These are phyloP conservation scores for Athripsodes cinereus DNA, from an alignment of 2,888 invertebrate species.

Conservation along the genomic window DNA sequence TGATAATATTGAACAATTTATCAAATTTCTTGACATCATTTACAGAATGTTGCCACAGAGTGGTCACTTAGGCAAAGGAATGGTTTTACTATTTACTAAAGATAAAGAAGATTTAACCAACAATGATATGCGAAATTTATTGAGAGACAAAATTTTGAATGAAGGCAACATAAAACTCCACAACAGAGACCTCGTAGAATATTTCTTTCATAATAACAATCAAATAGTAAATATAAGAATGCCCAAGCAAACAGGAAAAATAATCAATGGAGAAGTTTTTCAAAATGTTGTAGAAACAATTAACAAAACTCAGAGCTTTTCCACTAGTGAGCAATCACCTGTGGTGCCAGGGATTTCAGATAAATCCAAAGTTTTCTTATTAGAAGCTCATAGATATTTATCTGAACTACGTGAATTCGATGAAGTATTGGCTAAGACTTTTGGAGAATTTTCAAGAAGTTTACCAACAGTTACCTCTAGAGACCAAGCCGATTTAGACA, in stretches of 20 bases:
- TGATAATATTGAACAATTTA: not conserved
- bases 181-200: not conserved
- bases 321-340: not conserved
- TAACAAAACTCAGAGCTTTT: not conserved
- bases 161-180: not conserved
- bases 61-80: not conserved
- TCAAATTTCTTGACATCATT: not conserved
- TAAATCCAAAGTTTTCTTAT: not conserved
- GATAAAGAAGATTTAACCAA: not conserved
- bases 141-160: not conserved
- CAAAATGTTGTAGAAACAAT: not conserved
- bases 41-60: not conserved
- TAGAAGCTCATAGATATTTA: not conserved
- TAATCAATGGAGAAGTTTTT: not conserved
- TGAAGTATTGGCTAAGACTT: not conserved
- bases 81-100: slow-evolving; percentile 1
- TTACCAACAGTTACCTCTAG: not conserved
- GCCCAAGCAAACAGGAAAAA: not conserved
- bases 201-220: not conserved
- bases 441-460: not conserved
- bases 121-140: not conserved
- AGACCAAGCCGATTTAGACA: no score
- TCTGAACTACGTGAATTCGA: not conserved
- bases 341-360: not conserved
- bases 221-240: not conserved